phyloP scores from a whole-genome alignment of 2,113 vertebrate genomes.

The Channa maculata region DNA sequence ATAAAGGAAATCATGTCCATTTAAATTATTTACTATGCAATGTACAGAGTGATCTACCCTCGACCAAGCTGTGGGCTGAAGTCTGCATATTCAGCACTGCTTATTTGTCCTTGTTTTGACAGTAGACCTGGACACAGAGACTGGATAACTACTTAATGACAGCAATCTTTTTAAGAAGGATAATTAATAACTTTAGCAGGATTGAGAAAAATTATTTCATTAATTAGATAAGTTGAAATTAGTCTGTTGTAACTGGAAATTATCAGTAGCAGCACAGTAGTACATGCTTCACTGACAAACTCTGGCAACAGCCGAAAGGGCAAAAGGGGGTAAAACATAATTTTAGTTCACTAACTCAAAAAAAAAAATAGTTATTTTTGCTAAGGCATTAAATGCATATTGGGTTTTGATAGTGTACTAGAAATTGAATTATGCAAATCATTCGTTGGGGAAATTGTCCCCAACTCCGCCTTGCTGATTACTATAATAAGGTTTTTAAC shows the following conservation, averaged over 20 bases:
- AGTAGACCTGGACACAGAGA: not conserved
- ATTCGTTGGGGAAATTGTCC: slow-evolving; percentile 55
- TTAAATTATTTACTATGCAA: not conserved
- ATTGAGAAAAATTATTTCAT: slow-evolving; percentile 24
- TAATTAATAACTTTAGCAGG: slow-evolving; percentile 42
- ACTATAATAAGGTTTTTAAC: slow-evolving; percentile 68
- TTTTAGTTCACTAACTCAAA: slow-evolving; percentile 50
- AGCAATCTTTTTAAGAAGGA: slow-evolving; percentile 38
- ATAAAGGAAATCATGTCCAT: too few relatives aligned
- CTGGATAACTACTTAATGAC: slow-evolving; percentile 43
- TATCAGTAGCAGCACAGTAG: slow-evolving; percentile 19
- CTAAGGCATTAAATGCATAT: slow-evolving; percentile 45
- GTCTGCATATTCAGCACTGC: not conserved
- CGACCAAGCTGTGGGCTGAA: not conserved
- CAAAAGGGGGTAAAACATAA: slow-evolving; percentile 30
- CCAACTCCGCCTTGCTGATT: slow-evolving; percentile 60
- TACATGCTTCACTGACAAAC: slow-evolving; percentile 15
- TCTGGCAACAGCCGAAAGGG: slow-evolving; percentile 40
- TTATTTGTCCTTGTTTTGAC: slow-evolving; percentile 32
- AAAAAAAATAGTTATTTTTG: slow-evolving; percentile 47
- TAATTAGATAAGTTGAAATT: slow-evolving; percentile 55
- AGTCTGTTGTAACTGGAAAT: slow-evolving; percentile 43
- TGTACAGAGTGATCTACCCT: slow-evolving; percentile 8
- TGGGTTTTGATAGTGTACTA: slow-evolving; percentile 63
- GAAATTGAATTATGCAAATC: slow-evolving; percentile 73